A percentile compares a stretch with the other conserved stretches of the same genome.
Conservation (phyloP, 2,797 vertebrate species). For the Phaenicophaeus curvirostris region DNA sequence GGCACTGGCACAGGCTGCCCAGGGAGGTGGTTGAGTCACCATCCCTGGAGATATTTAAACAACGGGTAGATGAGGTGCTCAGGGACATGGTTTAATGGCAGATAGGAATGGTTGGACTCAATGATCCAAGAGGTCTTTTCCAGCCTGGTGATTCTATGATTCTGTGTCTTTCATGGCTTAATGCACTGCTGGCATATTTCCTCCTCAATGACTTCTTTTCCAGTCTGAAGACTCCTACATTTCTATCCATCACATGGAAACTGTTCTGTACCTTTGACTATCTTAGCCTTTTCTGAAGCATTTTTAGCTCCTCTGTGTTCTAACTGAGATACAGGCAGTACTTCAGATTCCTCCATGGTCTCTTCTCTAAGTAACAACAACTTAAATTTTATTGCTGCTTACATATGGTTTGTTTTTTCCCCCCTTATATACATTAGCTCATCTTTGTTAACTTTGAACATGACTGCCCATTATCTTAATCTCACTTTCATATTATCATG, state of each 20-base stretch:
- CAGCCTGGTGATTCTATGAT: too few species aligned
- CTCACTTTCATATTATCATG: background rate
- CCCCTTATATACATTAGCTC: background rate
- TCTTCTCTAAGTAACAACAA: background rate
- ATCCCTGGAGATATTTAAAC: too few species aligned
- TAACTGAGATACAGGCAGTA: background rate
- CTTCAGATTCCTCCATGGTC: background rate
- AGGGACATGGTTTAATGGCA: too few species aligned
- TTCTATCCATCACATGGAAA: background rate
- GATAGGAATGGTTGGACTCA: too few species aligned
- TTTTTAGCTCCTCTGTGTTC: background rate
- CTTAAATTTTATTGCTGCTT: background rate
- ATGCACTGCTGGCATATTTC: background rate
- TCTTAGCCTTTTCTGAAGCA: background rate
- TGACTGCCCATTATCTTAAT: background rate
- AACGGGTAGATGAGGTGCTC: too few species aligned
- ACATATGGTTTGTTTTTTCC: background rate
- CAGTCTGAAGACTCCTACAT: background rate
- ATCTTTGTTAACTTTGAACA: background rate
- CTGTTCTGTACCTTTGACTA: background rate
- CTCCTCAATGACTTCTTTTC: background rate
- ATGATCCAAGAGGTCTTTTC: too few species aligned
- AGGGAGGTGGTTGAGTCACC: too few species aligned
- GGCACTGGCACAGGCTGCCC: too few species aligned
- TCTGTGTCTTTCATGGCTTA: background rate